Evolutionary conservation across 2,888 invertebrate species (phyloP).

Genomic region (Drosophila rellima): DNA sequence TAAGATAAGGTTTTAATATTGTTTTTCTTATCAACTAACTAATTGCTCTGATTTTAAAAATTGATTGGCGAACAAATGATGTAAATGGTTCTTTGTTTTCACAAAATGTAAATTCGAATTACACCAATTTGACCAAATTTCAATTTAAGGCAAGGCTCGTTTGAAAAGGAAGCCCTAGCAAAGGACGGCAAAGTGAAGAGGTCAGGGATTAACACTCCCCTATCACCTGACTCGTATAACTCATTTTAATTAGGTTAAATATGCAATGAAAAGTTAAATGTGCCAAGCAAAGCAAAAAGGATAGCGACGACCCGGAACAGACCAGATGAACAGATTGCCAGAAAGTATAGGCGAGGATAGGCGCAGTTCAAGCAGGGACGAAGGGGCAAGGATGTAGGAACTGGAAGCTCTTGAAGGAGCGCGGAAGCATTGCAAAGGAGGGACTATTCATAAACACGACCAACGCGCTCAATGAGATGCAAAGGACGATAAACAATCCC

Average conservation of each 20-base stretch:
- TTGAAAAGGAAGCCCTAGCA: constrained; percentile 3
- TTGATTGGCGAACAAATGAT: constrained; percentile 17
- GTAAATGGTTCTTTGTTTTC: constrained; percentile 2
- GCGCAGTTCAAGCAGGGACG: not conserved
- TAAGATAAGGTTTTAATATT: constrained; percentile 17
- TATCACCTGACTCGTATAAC: constrained; percentile 62
- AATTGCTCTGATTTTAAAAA: constrained; percentile 13
- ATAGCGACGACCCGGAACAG: constrained; percentile 22
- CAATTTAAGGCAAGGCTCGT: not conserved
- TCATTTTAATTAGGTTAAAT: constrained; percentile 80
- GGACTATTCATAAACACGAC: constrained; percentile 50
- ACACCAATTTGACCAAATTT: not conserved
- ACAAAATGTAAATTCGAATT: constrained; percentile 6
- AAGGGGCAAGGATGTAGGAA: constrained; percentile 19
- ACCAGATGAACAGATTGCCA: constrained; percentile 41
- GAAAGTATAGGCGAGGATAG: constrained; percentile 3
- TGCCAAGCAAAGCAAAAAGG: constrained; percentile 44
- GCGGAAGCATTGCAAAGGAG: constrained; percentile 38
- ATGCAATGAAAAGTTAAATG: constrained; percentile 70
- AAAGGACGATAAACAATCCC: constrained; percentile 78
- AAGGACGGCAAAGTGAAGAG: constrained; percentile 34
- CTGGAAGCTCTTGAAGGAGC: constrained; percentile 30
- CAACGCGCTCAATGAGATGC: constrained; percentile 79
- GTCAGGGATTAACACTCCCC: constrained; percentile 52
- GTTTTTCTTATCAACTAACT: constrained; percentile 20